These are phyloP conservation scores for Synergus umbraculus DNA, from an alignment of 2,888 invertebrate genomes.

Conservation along the genomic window DNA sequence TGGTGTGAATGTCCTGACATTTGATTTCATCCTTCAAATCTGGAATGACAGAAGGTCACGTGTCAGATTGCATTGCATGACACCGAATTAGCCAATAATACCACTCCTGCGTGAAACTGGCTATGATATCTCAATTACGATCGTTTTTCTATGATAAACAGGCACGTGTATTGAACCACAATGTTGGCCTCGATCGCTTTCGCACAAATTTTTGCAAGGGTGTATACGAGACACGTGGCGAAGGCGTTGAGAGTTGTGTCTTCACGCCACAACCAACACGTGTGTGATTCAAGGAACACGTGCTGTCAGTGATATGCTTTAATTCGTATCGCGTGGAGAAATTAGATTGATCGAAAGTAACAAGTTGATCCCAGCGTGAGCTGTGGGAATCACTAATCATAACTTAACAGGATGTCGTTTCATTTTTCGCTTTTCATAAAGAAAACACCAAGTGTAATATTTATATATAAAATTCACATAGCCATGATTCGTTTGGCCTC, in stretches of 20 bases:
- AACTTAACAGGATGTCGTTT: background rate
- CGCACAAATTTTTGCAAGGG: conserved; percentile 41
- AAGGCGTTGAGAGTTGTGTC: conserved; percentile 49
- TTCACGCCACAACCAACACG: conserved; percentile 47
- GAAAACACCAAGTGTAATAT: too few relatives aligned
- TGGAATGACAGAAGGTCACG: conserved; percentile 58
- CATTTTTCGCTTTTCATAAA: too few relatives aligned
- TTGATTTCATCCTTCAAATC: background rate
- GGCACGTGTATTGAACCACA: conserved; percentile 58
- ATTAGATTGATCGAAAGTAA: conserved; percentile 57
- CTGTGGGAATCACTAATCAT: conserved; percentile 45
- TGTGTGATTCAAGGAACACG: conserved; percentile 57
- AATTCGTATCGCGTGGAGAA: conserved; percentile 57
- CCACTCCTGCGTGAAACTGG: conserved; percentile 57
- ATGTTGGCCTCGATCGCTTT: conserved; percentile 61
- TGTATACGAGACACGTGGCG: conserved; percentile 54
- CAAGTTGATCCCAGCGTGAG: conserved; percentile 47
- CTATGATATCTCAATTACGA: conserved; percentile 74
- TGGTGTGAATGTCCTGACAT: background rate
- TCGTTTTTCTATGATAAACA: conserved; percentile 52
- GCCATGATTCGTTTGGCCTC: too few relatives aligned
- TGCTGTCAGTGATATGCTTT: conserved; percentile 57
- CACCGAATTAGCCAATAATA: conserved; percentile 54
- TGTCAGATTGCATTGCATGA: conserved; percentile 46
- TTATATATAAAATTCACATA: too few relatives aligned